Conservation (phyloP, 2,797 vertebrate species). For the Novumbra hubbsi region DNA sequence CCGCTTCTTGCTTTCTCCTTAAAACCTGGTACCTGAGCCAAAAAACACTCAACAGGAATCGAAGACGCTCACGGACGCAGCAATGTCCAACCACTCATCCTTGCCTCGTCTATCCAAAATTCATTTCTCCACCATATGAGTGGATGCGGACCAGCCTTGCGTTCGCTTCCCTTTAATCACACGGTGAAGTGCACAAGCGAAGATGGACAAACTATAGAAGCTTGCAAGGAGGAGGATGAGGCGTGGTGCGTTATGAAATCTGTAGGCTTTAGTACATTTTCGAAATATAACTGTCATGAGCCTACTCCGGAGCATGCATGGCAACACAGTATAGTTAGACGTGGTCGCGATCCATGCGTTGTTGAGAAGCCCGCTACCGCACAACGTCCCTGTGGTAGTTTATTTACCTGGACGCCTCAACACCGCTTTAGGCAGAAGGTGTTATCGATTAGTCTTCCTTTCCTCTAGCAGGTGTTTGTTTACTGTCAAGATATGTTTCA, state of each 20-base stretch:
- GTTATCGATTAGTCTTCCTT: background rate
- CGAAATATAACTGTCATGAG: background rate
- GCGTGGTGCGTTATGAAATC: background rate
- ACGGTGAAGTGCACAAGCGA: background rate
- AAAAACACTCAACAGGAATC: background rate
- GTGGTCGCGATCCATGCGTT: background rate
- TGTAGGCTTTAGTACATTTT: background rate
- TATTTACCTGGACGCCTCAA: background rate
- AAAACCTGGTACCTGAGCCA: background rate
- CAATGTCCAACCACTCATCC: background rate
- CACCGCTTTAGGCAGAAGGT: background rate
- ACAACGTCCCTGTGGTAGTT: background rate
- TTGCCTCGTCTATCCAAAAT: background rate
- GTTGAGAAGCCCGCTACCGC: background rate
- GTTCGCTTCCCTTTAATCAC: background rate
- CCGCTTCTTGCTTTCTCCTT: constrained; percentile 42
- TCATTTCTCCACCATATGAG: background rate
- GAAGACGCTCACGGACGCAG: background rate
- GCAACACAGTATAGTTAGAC: background rate
- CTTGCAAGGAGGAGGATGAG: background rate
- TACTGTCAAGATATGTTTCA: background rate
- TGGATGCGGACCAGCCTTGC: background rate
- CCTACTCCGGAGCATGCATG: background rate
- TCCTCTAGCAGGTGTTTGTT: background rate
- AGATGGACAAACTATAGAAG: background rate